phyloP scores from a whole-genome alignment of 2,113 vertebrate species.

The Nannospalax galili region DNA sequence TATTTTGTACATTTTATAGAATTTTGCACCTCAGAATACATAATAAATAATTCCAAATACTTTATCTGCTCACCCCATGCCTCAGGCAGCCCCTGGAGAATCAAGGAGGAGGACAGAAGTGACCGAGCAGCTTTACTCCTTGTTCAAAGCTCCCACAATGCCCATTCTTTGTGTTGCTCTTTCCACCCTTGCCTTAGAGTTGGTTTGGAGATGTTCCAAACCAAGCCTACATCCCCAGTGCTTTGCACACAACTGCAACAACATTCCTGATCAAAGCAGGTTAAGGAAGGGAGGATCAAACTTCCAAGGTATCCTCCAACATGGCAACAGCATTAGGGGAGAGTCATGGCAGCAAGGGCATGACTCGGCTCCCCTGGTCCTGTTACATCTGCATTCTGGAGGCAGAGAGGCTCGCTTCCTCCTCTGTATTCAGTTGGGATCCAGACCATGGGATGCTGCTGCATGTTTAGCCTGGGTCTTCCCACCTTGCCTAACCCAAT shows the following conservation, averaged over 20 bases:
- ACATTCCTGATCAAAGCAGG: neutral
- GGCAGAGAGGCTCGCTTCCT: neutral
- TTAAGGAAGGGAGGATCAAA: neutral
- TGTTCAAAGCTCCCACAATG: neutral
- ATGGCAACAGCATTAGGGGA: too few species aligned
- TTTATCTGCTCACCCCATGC: slow-evolving; percentile 25
- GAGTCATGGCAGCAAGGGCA: neutral
- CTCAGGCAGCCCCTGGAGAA: neutral
- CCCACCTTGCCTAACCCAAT: too few species aligned
- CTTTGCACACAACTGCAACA: neutral
- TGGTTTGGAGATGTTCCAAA: neutral
- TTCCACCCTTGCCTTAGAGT: neutral
- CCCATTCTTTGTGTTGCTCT: neutral
- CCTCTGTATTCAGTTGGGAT: neutral
- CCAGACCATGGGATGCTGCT: too few species aligned
- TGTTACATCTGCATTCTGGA: fast-evolving
- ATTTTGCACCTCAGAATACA: slow-evolving; percentile 29
- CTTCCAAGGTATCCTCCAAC: too few species aligned
- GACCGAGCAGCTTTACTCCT: neutral
- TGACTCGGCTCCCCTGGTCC: too few species aligned
- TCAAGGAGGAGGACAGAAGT: neutral
- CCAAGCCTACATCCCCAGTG: neutral
- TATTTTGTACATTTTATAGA: slow-evolving; percentile 20
- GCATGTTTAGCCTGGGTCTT: too few species aligned
- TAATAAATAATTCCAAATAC: neutral